phyloP scores from a whole-genome alignment of 64 coral and sea anemone genomes.

The Actinia tenebrosa region DNA sequence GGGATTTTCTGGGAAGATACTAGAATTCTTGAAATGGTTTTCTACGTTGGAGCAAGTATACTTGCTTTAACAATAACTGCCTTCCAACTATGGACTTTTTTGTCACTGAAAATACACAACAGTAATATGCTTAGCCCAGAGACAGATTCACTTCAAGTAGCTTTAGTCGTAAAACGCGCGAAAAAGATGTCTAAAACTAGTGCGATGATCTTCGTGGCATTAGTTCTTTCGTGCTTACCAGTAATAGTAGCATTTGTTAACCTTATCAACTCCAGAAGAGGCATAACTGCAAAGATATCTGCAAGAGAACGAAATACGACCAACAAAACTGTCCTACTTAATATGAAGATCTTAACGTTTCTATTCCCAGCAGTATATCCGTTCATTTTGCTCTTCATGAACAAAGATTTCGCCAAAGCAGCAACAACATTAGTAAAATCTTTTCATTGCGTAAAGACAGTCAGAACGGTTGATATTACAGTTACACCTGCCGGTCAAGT shows the following conservation, averaged over 20 bases:
- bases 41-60: not conserved
- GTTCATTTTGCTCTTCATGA: conserved; percentile 4
- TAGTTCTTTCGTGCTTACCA: not conserved
- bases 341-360: not conserved
- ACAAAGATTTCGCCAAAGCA: not conserved
- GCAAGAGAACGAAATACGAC: not conserved
- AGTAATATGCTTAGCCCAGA: not conserved
- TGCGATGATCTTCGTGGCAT: not conserved
- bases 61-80: not conserved
- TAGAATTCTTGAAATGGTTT: not conserved
- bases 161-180: not conserved
- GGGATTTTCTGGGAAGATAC: not conserved
- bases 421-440: not conserved
- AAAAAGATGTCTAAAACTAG: not conserved
- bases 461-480: not conserved
- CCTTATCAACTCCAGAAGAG: not conserved
- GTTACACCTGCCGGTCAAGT: not conserved
- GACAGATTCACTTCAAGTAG: not conserved
- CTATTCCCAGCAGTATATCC: not conserved
- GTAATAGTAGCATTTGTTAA: not conserved
- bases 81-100: not conserved
- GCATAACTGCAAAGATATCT: not conserved
- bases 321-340: not conserved
- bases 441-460: not conserved
- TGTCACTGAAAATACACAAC: not conserved